Evolutionary conservation across 2,113 vertebrate species (phyloP).

Genomic region (Amia ocellicauda): DNA sequence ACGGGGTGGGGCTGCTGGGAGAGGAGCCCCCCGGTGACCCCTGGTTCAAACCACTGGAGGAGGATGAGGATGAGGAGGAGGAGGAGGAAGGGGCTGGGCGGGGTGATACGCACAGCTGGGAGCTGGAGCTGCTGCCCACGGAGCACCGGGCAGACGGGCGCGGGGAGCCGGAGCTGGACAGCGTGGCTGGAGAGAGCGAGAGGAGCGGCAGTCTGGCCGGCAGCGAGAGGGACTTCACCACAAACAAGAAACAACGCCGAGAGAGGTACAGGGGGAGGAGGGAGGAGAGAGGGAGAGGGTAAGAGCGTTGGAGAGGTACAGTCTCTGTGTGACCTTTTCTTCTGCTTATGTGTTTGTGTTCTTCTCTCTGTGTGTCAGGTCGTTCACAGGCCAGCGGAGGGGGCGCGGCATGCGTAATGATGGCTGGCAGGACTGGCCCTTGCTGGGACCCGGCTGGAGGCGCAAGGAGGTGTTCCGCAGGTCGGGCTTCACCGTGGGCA

Average conservation of each 20-base stretch:
- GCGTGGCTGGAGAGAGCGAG: constrained; percentile 62
- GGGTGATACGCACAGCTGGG: constrained; percentile 27
- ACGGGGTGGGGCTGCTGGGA: constrained; percentile 14
- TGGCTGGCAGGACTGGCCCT: constrained; percentile 76
- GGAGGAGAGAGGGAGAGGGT: no score
- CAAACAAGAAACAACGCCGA: neutral
- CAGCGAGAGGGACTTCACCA: constrained; percentile 40
- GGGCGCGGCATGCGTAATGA: constrained; percentile 44
- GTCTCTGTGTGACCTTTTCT: no score
- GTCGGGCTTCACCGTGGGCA: constrained; percentile 72
- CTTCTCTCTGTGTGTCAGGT: neutral
- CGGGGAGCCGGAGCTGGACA: constrained; percentile 51
- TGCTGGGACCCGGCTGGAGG: constrained; percentile 79
- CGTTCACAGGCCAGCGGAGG: neutral
- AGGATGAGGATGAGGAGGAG: constrained; percentile 50
- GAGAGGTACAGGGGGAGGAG: no score
- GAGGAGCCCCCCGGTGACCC: constrained; percentile 50
- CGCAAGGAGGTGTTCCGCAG: constrained; percentile 76
- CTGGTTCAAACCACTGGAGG: constrained; percentile 70
- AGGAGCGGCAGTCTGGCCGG: constrained; percentile 49
- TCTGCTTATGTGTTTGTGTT: neutral
- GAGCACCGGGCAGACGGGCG: constrained; percentile 5
- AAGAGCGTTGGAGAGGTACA: no score
- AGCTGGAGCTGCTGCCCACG: neutral
- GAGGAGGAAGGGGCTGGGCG: neutral